Conservation (phyloP, 2,888 invertebrate species). For the Shargacucullia verbasci region DNA sequence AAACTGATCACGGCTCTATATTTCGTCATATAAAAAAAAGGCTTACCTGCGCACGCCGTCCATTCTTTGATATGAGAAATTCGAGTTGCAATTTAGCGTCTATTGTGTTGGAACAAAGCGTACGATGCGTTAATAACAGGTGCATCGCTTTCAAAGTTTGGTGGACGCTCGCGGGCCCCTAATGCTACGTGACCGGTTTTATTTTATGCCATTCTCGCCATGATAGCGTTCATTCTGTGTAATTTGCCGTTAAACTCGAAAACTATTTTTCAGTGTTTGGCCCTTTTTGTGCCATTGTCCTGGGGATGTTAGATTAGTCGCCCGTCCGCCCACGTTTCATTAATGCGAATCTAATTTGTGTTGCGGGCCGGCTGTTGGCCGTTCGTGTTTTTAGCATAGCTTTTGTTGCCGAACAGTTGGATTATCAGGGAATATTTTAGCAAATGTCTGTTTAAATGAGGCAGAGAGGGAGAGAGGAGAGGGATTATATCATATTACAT, state of each 20-base stretch:
- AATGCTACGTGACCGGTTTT: constrained; percentile 82
- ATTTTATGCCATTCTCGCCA: constrained; percentile 81
- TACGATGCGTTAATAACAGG: constrained; percentile 87
- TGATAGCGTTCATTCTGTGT: constrained; percentile 83
- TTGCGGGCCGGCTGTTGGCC: constrained; percentile 70
- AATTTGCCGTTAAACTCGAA: constrained; percentile 82
- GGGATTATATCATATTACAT: no score
- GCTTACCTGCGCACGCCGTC: constrained; percentile 75
- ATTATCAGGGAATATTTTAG: constrained; percentile 69
- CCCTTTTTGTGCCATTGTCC: constrained; percentile 77
- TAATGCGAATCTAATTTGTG: constrained; percentile 84
- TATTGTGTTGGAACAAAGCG: constrained; percentile 86
- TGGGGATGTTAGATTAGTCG: constrained; percentile 76
- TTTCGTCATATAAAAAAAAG: constrained; percentile 63
- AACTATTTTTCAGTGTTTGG: constrained; percentile 83
- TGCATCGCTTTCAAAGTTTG: constrained; percentile 82
- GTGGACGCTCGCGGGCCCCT: constrained; percentile 58
- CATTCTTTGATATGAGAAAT: constrained; percentile 79
- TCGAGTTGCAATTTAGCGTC: constrained; percentile 85
- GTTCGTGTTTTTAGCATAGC: constrained; percentile 69
- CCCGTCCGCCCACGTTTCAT: constrained; percentile 81
- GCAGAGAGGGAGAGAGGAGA: no score
- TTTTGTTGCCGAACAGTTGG: constrained; percentile 74
- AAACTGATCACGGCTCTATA: constrained; percentile 58
- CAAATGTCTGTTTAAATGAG: constrained; percentile 71